Evolutionary conservation across 2,113 vertebrate species (phyloP).

Genomic region (Gallinago jamesoni): DNA sequence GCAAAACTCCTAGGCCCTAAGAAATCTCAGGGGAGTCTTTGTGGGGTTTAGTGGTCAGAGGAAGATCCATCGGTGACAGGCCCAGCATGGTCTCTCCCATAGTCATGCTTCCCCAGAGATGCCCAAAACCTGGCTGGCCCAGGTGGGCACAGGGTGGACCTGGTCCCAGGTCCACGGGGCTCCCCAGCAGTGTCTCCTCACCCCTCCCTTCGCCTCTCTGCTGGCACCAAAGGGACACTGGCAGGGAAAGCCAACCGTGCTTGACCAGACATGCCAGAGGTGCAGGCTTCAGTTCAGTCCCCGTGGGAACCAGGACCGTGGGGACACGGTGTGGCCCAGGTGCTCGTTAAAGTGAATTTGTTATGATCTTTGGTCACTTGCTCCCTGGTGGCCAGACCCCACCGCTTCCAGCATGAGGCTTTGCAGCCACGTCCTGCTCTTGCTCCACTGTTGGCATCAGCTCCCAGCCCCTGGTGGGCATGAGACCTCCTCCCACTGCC

Average conservation of each 20-base stretch:
- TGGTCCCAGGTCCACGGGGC: background rate
- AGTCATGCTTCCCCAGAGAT: background rate
- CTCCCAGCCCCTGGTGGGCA: background rate
- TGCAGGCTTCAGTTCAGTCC: background rate
- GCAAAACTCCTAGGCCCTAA: background rate
- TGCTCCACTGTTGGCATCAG: rapidly evolving
- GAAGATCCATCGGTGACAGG: background rate
- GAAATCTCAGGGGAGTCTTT: background rate
- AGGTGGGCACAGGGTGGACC: background rate
- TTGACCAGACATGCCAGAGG: rapidly evolving
- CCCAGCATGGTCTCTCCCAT: background rate
- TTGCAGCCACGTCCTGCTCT: background rate
- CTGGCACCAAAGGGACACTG: background rate
- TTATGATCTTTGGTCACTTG: background rate
- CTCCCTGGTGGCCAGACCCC: background rate
- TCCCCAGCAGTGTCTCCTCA: background rate
- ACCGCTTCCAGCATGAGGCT: background rate
- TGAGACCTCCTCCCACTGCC: background rate
- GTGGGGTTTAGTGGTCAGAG: background rate
- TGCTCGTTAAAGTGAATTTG: background rate
- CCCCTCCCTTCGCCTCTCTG: background rate
- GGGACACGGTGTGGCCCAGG: rapidly evolving
- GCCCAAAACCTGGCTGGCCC: background rate
- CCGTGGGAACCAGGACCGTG: background rate
- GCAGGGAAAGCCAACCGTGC: rapidly evolving